Percentiles rank a stretch among this genome's conserved stretches.
Conservation (phyloP, 2,113 vertebrate species). For the Alces alces region DNA sequence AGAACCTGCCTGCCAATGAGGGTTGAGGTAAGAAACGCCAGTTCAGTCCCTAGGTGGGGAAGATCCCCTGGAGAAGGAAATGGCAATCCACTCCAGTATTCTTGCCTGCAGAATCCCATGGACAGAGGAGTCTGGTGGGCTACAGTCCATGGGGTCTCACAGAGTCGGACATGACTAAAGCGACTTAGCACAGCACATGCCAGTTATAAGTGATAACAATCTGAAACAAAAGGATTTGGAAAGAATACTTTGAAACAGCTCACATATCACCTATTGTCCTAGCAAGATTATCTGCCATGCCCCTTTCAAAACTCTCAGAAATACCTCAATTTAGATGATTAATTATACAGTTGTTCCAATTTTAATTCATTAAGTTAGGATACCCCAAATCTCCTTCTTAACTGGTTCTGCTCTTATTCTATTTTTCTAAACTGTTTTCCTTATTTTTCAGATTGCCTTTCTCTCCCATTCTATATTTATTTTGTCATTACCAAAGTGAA, state of each 20-base stretch:
- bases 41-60: background rate
- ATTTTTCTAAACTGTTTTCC: background rate
- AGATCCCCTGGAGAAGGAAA: background rate
- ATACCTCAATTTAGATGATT: background rate
- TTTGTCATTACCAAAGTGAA: background rate
- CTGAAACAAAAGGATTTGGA: background rate
- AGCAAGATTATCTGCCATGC: background rate
- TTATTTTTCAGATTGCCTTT: background rate
- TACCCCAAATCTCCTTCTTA: background rate
- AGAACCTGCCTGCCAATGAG: background rate
- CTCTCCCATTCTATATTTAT: background rate
- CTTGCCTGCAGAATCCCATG: background rate
- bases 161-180: background rate
- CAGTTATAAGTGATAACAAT: background rate
- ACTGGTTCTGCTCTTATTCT: background rate
- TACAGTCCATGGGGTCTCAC: background rate
- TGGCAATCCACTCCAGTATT: background rate
- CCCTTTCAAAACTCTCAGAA: background rate
- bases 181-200: background rate
- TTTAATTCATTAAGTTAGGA: constrained; percentile 21
- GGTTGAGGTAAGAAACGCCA: background rate
- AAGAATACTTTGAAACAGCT: background rate
- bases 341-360: background rate
- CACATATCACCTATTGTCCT: background rate
- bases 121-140: background rate